phyloP scores from a whole-genome alignment of 2,888 invertebrate species.

The Chloromyia formosa region DNA sequence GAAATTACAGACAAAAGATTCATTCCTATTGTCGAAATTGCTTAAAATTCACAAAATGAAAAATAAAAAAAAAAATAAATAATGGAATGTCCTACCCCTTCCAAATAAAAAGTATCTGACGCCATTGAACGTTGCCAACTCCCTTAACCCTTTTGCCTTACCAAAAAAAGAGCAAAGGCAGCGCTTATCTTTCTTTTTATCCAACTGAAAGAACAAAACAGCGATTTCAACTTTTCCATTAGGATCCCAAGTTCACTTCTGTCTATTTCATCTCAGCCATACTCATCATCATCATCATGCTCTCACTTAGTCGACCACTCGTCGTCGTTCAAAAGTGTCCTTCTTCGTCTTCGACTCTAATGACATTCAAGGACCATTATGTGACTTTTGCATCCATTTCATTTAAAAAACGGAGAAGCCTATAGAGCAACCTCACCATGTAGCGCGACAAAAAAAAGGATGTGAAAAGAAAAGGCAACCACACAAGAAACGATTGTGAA shows the following conservation, averaged over 20 bases:
- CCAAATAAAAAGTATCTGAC: not conserved
- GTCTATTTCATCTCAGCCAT: constrained; percentile 35
- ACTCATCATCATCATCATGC: not conserved
- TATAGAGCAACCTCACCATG: not conserved
- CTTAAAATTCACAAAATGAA: too few species aligned
- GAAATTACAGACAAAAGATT: too few species aligned
- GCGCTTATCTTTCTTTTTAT: constrained; percentile 6
- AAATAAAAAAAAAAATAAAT: too few species aligned
- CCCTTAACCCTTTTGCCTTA: constrained; percentile 18
- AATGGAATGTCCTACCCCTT: too few species aligned
- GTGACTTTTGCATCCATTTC: constrained; percentile 42
- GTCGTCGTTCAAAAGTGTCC: constrained; percentile 20
- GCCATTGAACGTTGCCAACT: constrained; percentile 1
- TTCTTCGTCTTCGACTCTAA: constrained; percentile 31
- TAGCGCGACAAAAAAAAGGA: not conserved
- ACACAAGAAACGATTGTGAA: constrained; percentile 25
- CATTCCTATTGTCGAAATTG: too few species aligned
- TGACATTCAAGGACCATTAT: constrained; percentile 41
- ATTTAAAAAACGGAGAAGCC: constrained; percentile 6
- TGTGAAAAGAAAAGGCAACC: constrained; percentile 6
- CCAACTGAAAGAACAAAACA: constrained; percentile 1
- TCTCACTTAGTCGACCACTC: constrained; percentile 39
- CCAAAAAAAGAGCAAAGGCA: constrained; percentile 6
- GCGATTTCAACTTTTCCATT: constrained; percentile 6
- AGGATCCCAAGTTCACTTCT: constrained; percentile 11